Base-by-base conservation (phyloP, 2,888 invertebrate species). In the Aphodius sticticus region DNA sequence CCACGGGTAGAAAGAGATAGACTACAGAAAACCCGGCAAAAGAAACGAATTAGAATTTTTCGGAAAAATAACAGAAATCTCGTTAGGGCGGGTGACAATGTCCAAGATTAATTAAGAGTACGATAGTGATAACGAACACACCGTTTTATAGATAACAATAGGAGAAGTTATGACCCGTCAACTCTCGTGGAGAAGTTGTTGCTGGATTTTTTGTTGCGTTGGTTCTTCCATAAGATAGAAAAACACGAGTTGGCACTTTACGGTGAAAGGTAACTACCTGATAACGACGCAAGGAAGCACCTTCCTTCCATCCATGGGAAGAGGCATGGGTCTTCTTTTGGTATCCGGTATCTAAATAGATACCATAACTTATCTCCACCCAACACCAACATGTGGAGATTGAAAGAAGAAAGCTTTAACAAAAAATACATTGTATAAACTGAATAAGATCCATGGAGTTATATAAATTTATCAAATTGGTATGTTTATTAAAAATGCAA, bases 191-290 rank as follows among this genome's bases (percentile, higher is more conserved):
- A 70, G 26, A 69, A 79, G 77, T 71, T 77, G 77, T 81, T 70
- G 76, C 37, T 70, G 81, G 16, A n/a, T 70, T 76, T 79, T 81
- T 81, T 79, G 7, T 53, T 53, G 7, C 12, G 53, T 53, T 53
- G 2, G 53, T 53, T 53, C 53, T 53, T 78, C 74, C 79, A 74
- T 74, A 69, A 78, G 81, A 81, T 81, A 81, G 81, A 79, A 77
- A 81, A 81, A 81, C 81, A 81, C 81, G 79, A 81, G 81, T 81
- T 81, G 79, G 81, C 81, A 81, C 81, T 81, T 79, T 81, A 81
- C 74, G 78, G 81, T 79, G 79, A 76, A 79, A 79, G 81, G 75
- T 77, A 74, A 74, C 74, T 74, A 35, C 74, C 74, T 74, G 74
- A 74, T 26, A 74, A 36, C 37, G 74, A 6, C 36, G 6, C 26